Conservation (phyloP, 1,140 invertebrate species). For the Gerris buenoi region DNA sequence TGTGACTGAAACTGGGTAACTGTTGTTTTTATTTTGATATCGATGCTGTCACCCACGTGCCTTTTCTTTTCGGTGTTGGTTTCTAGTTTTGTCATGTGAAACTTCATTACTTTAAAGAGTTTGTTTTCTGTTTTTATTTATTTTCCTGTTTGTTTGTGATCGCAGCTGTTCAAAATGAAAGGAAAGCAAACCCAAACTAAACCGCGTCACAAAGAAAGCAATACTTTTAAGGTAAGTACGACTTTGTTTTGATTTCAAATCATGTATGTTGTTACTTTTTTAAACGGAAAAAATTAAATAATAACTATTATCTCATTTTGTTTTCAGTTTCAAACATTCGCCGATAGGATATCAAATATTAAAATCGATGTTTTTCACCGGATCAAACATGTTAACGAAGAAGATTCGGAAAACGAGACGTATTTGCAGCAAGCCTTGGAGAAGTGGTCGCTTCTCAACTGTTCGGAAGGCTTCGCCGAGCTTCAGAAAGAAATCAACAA, state of each 20-base stretch:
- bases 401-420: constrained; percentile 44
- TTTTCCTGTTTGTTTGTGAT: no score
- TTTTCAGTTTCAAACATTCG: constrained; percentile 72
- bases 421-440: constrained; percentile 63
- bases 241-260: not conserved
- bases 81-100: no score
- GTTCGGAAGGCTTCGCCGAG: constrained; percentile 59
- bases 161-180: constrained; percentile 35
- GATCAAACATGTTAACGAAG: constrained; percentile 52
- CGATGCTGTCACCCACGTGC: no score
- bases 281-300: not conserved
- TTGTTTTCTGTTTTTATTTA: no score
- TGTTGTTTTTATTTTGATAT: no score
- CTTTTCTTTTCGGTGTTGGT: no score
- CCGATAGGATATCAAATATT: constrained; percentile 63
- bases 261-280: not conserved
- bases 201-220: constrained; percentile 59
- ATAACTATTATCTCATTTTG: constrained; percentile 10
- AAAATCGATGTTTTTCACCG: constrained; percentile 66
- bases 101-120: no score
- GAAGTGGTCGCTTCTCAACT: constrained; percentile 75
- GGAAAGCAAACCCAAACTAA: constrained; percentile 42
- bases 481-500: constrained; percentile 55
- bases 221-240: constrained; percentile 58
- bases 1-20: no score